Evolutionary conservation across 2,888 invertebrate species (phyloP), one percentile per base, ranked within the genome.

Genomic region (Eristalinus aeneus): DNA sequence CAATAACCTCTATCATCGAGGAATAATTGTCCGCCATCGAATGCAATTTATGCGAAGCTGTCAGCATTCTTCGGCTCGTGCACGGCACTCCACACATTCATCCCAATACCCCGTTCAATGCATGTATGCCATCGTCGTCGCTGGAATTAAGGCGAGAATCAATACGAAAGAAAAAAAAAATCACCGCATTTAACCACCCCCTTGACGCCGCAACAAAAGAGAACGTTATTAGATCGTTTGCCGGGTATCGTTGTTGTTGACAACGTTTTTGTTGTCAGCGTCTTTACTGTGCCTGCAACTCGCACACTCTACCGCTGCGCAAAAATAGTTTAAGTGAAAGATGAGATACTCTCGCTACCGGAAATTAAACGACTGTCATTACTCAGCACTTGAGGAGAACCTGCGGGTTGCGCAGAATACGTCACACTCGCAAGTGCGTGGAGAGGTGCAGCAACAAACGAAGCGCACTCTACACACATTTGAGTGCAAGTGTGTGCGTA

Each of bases 1-100:
- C 84, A 80, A 84, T 80, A 80, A 80, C 84, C 84, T 84, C 75
- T 84, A 61, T 71, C 71, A 84, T 73, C 69, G 74, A 27, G 65
- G 39, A 67, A 75, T 74, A 75, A 80, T 71, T 80, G 75, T 75
- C 75, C 65, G 75, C 60, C 65, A 56, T 72, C 46, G 74, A 16
- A 75, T 71, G 80, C 74, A 71, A 84, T 84, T 61, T 71, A 67
- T 79, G 79, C 68, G 71, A 78, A 79, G 64, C 60, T 64, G 63
- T 56, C 73, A 61, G 72, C 67, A 68, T 61, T 69, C 53, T 36
- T 32, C 56, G 20, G 11, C 63, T 32, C 27, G 27, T 65, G 12
- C 4, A 46, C 76, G 71, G 32, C 2, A 71, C 9, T 16, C 10
- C 5, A 54, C 27, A 32, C 20, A 58, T 68, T 56, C 46, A 46